Percentiles rank a stretch among this genome's conserved stretches.
phyloP scores from a whole-genome alignment of 2,113 vertebrate genomes.

The Sinocyclocheilus anophthalmus region DNA sequence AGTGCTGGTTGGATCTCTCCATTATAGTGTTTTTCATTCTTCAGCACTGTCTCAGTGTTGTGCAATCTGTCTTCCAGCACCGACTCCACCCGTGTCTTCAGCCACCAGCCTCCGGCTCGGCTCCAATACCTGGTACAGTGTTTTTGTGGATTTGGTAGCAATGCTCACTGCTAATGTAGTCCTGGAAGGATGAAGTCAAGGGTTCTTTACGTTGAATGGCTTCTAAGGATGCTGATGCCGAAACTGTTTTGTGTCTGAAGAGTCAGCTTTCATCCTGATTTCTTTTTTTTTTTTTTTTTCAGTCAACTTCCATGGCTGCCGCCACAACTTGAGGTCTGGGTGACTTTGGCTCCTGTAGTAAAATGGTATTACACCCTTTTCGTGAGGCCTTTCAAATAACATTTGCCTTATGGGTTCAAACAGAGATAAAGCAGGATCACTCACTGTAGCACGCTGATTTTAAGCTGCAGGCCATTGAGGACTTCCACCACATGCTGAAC shows the following conservation, averaged over 20 bases:
- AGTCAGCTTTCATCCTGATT: conserved; percentile 68
- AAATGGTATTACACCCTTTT: background rate
- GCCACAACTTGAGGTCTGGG: conserved; percentile 91
- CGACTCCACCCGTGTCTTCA: conserved; percentile 85
- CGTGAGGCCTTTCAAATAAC: background rate
- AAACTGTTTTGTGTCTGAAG: conserved; percentile 67
- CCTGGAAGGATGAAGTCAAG: conserved; percentile 76
- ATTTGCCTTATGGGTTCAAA: background rate
- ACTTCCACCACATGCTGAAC: conserved; percentile 92
- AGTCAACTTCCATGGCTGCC: conserved; percentile 88
- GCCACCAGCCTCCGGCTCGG: conserved; percentile 89
- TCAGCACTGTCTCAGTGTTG: conserved; percentile 82
- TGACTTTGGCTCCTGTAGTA: conserved; percentile 83
- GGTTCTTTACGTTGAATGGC: conserved; percentile 68
- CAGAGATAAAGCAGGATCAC: background rate
- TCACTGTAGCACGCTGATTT: conserved; percentile 94
- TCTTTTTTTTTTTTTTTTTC: too few species aligned
- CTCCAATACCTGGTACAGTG: conserved; percentile 91
- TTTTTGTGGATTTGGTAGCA: conserved; percentile 94
- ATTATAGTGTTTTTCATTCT: conserved; percentile 76
- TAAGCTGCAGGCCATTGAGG: conserved; percentile 91
- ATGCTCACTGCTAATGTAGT: conserved; percentile 94
- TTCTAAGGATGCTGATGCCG: conserved; percentile 64
- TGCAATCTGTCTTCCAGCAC: conserved; percentile 86
- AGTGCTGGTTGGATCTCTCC: conserved; percentile 83